These are phyloP conservation scores for Cotesia typhae DNA, from an alignment of 1,140 invertebrate species.

Conservation along the genomic window DNA sequence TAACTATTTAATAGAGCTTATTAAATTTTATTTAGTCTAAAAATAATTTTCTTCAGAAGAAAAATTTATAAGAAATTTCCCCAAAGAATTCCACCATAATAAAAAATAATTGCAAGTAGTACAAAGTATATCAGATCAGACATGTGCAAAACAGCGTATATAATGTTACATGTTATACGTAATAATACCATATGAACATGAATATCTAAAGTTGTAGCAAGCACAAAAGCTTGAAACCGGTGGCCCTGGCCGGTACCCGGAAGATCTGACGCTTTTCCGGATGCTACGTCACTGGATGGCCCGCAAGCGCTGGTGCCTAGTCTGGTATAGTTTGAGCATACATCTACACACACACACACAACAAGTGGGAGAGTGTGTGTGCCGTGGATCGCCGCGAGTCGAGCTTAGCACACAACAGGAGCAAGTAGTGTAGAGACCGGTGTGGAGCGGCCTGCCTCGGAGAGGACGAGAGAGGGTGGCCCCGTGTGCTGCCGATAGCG, in stretches of 20 bases:
- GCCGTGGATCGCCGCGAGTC: slow-evolving; percentile 16
- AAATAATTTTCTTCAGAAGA: too few relatives aligned
- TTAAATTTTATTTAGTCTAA: too few relatives aligned
- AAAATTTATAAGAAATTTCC: too few relatives aligned
- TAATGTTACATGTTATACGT: too few relatives aligned
- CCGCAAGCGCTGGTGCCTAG: slow-evolving; percentile 41
- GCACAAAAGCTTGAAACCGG: slow-evolving; percentile 24
- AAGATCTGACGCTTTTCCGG: slow-evolving; percentile 58
- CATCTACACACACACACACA: too few relatives aligned
- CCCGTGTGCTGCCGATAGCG: not conserved
- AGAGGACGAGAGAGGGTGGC: slow-evolving; percentile 3
- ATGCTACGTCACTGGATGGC: slow-evolving; percentile 60
- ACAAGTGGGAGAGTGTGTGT: not conserved
- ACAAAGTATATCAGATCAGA: too few relatives aligned
- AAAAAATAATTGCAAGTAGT: too few relatives aligned
- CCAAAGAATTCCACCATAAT: too few relatives aligned
- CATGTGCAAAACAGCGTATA: too few relatives aligned
- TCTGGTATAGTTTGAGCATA: not conserved
- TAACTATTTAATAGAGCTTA: too few relatives aligned
- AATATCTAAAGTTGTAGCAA: not conserved
- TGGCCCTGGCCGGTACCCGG: slow-evolving; percentile 39
- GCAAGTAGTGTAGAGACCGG: slow-evolving; percentile 42
- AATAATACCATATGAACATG: too few relatives aligned
- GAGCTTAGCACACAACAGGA: slow-evolving; percentile 16
- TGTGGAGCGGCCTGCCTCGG: slow-evolving; percentile 35